Percentiles rank a stretch among this genome's conserved stretches.
Evolutionary conservation across 2,888 invertebrate genomes (phyloP).

Genomic region (Eudemis profundana): DNA sequence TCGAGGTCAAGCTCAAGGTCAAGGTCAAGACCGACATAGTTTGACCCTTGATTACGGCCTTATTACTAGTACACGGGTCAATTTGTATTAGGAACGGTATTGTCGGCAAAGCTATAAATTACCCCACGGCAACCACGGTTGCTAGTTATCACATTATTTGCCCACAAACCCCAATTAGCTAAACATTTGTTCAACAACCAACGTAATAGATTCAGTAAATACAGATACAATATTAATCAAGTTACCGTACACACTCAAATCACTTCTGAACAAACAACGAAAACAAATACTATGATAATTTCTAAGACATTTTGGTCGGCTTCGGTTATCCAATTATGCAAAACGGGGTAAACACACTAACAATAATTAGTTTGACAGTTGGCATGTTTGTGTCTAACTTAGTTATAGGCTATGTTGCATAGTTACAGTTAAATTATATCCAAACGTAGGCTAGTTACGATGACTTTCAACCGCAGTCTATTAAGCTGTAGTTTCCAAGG

Average conservation of each 20-base stretch:
- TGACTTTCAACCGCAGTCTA: too few relatives aligned
- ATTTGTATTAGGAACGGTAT: too few relatives aligned
- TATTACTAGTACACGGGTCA: too few relatives aligned
- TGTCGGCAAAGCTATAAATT: background rate
- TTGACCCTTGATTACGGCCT: too few relatives aligned
- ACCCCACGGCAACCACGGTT: background rate
- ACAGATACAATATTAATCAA: slow-evolving; percentile 42
- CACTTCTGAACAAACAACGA: slow-evolving; percentile 34
- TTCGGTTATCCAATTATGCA: slow-evolving; percentile 40
- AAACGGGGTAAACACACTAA: slow-evolving; percentile 36
- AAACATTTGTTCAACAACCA: slow-evolving; percentile 28
- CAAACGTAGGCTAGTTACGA: too few relatives aligned
- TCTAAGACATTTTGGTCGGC: slow-evolving; percentile 39
- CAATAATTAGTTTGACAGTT: slow-evolving; percentile 38
- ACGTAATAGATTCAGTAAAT: slow-evolving; percentile 36
- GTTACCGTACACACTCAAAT: slow-evolving; percentile 35
- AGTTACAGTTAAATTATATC: background rate
- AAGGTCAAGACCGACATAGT: too few relatives aligned
- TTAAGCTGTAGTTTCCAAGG: too few relatives aligned
- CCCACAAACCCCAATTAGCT: slow-evolving; percentile 8
- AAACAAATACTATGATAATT: slow-evolving; percentile 39
- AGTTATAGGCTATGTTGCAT: slow-evolving; percentile 58
- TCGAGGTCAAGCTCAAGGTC: too few relatives aligned
- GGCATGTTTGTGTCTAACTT: slow-evolving; percentile 48
- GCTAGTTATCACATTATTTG: slow-evolving; percentile 14